phyloP scores from a whole-genome alignment of 2,888 invertebrate species.

The Synergus laeviventris region DNA sequence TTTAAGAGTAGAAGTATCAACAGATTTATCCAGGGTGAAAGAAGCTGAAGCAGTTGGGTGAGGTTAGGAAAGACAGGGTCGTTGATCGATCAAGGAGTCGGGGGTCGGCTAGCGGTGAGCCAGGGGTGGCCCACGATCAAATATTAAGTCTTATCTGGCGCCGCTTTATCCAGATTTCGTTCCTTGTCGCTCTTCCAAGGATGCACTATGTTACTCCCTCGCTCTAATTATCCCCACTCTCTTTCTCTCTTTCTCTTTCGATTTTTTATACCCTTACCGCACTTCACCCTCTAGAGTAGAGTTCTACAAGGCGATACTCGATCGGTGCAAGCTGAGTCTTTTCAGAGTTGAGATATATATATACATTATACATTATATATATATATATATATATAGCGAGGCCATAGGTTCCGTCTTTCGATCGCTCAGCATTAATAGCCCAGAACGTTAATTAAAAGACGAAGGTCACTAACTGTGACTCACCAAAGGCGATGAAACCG shows the following conservation, averaged over 20 bases:
- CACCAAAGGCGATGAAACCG: constrained; percentile 20
- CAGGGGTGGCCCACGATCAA: constrained; percentile 72
- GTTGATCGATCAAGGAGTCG: constrained; percentile 59
- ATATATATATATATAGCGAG: background rate
- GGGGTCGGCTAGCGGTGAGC: constrained; percentile 64
- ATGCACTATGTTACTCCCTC: constrained; percentile 53
- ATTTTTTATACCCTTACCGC: constrained; percentile 45
- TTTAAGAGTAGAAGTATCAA: constrained; percentile 62
- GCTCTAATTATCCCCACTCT: constrained; percentile 68
- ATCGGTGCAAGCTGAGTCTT: constrained; percentile 24
- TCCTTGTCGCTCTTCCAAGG: constrained; percentile 49
- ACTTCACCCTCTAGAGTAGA: background rate
- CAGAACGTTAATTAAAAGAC: constrained; percentile 60
- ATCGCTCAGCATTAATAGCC: constrained; percentile 61
- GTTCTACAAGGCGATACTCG: constrained; percentile 24
- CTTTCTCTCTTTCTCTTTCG: constrained; percentile 42
- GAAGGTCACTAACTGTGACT: constrained; percentile 49
- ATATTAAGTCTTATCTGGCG: constrained; percentile 75
- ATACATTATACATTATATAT: background rate
- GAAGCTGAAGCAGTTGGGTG: constrained; percentile 51
- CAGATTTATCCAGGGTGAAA: constrained; percentile 65
- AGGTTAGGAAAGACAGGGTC: constrained; percentile 53
- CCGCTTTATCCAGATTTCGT: constrained; percentile 69
- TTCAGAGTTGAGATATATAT: background rate
- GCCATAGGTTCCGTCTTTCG: constrained; percentile 49